Evolutionary conservation across 1,140 invertebrate genomes (phyloP).

Genomic region (Pogonognathellus flavescens): DNA sequence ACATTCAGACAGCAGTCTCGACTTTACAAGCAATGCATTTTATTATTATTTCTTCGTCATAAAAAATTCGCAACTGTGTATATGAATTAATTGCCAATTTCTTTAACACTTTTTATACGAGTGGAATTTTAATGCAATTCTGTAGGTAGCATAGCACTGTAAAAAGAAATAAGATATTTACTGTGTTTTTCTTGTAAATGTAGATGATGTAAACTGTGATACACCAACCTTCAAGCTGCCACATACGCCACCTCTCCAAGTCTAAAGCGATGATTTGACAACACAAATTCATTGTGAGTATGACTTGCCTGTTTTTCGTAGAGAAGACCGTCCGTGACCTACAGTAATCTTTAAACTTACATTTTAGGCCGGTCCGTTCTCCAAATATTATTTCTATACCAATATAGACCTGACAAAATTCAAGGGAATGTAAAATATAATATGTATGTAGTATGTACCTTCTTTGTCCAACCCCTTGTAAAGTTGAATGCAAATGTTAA

Average conservation of each 20-base stretch:
- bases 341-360: no score
- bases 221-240: slow-evolving; percentile 34
- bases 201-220: slow-evolving; percentile 25
- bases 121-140: not conserved
- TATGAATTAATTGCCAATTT: not conserved
- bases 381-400: no score
- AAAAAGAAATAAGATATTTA: not conserved
- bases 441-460: no score
- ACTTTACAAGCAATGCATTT: no score
- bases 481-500: no score
- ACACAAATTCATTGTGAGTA: not conserved
- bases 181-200: not conserved
- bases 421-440: no score
- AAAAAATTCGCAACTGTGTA: not conserved
- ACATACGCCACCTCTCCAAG: not conserved
- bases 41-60: not conserved
- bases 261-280: not conserved
- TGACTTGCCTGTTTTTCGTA: no score
- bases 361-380: no score
- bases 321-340: no score
- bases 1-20: not conserved
- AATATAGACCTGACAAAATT: no score
- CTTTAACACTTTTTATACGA: no score
- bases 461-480: no score
- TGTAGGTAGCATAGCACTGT: not conserved